Conservation (phyloP, 2,888 invertebrate species). For the Chouioia cunea region DNA sequence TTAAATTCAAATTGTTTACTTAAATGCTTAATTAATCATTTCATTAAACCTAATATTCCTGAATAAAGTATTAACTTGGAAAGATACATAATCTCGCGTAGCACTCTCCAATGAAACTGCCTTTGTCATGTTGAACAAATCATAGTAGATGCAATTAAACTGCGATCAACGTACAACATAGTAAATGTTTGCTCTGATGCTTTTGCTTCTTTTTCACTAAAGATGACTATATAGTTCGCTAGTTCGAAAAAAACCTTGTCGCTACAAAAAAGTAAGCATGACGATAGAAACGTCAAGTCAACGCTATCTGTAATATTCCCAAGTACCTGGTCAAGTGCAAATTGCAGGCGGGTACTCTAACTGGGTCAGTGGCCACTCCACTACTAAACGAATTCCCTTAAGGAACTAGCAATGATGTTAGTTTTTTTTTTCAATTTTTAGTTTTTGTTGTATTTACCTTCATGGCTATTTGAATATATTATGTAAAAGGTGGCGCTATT, state of each 20-base stretch:
- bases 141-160: constrained; percentile 22
- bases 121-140: constrained; percentile 20
- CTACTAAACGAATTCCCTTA: constrained; percentile 52
- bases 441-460: not conserved
- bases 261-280: not conserved
- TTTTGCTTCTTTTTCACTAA: not conserved
- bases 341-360: constrained; percentile 53
- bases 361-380: constrained; percentile 51
- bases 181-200: not conserved
- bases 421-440: constrained; percentile 24
- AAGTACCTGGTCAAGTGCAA: constrained; percentile 52
- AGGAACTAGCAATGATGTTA: constrained; percentile 15
- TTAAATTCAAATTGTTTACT: too few relatives aligned
- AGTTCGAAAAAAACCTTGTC: not conserved
- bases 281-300: not conserved
- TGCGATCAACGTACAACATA: constrained; percentile 2
- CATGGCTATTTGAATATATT: not conserved
- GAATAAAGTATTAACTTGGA: not conserved
- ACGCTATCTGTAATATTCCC: constrained; percentile 7
- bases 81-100: not conserved
- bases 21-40: too few relatives aligned
- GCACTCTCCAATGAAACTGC: constrained; percentile 14
- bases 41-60: too few relatives aligned
- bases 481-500: too few relatives aligned
- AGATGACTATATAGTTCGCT: too few relatives aligned